These are phyloP conservation scores for Silurus meridionalis DNA, from an alignment of 2,113 vertebrate genomes.

Conservation along the genomic window DNA sequence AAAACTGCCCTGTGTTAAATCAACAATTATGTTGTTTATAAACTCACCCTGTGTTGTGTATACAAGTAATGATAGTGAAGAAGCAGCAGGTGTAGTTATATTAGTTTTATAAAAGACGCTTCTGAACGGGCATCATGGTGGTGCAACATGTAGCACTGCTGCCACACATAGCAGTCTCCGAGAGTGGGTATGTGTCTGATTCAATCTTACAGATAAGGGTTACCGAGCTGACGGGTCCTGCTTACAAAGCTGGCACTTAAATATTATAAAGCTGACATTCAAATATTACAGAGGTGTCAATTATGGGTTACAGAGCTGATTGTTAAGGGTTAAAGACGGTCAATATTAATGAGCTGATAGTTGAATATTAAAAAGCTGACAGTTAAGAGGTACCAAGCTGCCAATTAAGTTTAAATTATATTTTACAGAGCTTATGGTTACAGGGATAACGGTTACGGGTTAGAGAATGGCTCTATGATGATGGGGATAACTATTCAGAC, in stretches of 20 bases:
- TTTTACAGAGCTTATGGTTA: neutral
- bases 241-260: too few species aligned
- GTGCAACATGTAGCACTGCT: neutral
- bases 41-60: neutral
- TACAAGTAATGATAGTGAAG: neutral
- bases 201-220: neutral
- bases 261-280: neutral
- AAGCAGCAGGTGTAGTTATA: too few species aligned
- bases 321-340: neutral
- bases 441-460: neutral
- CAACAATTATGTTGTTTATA: conserved; percentile 19
- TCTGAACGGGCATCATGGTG: neutral
- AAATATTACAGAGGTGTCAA: neutral
- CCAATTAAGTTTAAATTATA: neutral
- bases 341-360: neutral
- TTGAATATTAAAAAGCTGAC: neutral
- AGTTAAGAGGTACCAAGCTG: neutral
- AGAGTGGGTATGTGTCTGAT: neutral
- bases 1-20: conserved; percentile 22
- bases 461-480: neutral
- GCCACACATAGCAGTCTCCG: neutral
- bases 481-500: neutral
- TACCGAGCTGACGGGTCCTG: neutral
- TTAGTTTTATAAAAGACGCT: too few species aligned
- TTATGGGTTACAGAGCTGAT: neutral